Conservation (phyloP, 2,797 vertebrate genomes). For the Schizopygopsis pylzovi region DNA sequence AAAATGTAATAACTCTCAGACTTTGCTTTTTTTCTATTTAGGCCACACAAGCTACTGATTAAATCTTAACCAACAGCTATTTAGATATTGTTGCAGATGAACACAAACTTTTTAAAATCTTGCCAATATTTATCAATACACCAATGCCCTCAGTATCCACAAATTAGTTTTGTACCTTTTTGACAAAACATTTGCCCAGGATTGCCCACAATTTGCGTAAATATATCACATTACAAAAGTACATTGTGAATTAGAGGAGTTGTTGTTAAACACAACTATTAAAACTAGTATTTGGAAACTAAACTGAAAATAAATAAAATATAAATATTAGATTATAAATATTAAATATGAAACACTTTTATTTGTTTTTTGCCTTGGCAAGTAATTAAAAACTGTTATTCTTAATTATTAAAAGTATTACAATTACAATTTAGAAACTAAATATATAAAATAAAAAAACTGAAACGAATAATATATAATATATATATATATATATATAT, state of each 20-base stretch:
- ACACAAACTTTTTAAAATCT: background rate
- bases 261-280: background rate
- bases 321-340: background rate
- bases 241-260: background rate
- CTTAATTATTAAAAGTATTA: background rate
- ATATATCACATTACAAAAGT: background rate
- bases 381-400: background rate
- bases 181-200: no score
- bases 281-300: background rate
- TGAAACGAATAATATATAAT: background rate
- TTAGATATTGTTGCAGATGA: background rate
- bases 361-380: background rate
- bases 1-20: background rate
- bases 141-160: background rate
- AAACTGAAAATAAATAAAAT: background rate
- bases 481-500: no score
- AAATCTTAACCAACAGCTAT: background rate
- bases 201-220: no score
- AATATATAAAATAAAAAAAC: background rate
- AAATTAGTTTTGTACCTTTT: background rate
- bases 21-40: no score
- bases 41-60: background rate
- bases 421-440: background rate
- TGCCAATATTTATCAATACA: background rate
- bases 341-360: no score